Evolutionary conservation across 37 sponge, comb jelly and placozoan species (phyloP).

Genomic region (Halichondria panicea): DNA sequence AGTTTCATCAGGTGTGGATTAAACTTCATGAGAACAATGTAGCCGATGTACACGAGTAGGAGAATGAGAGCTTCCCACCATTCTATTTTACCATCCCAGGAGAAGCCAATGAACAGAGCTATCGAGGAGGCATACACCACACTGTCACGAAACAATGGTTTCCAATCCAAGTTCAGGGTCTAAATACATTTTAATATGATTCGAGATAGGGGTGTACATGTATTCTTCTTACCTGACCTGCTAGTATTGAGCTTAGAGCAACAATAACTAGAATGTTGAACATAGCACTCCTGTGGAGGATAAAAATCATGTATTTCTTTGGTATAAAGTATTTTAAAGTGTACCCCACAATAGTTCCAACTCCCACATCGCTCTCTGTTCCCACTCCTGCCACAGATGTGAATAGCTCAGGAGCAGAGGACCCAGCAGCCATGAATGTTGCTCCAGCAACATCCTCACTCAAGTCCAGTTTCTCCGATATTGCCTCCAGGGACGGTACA

Average conservation of each 20-base stretch:
- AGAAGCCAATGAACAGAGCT: conserved; percentile 61
- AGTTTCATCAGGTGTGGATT: conserved; percentile 40
- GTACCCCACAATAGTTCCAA: conserved; percentile 90
- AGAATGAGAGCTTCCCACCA: conserved; percentile 73
- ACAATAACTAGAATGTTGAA: conserved; percentile 88
- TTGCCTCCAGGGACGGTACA: conserved; percentile 89
- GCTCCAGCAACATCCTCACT: conserved; percentile 95
- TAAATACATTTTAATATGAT: background rate
- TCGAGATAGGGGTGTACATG: background rate
- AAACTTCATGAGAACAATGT: conserved; percentile 76
- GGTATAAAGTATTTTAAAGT: background rate
- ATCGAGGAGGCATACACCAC: conserved; percentile 80
- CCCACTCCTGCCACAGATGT: conserved; percentile 84
- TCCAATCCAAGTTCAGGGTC: conserved; percentile 71
- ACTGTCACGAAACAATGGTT: conserved; percentile 68
- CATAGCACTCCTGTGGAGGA: conserved; percentile 73
- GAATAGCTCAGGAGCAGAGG: conserved; percentile 88
- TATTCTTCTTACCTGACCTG: conserved; percentile 47
- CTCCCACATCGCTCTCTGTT: conserved; percentile 76
- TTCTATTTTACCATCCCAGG: conserved; percentile 75
- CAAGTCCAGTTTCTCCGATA: conserved; percentile 80
- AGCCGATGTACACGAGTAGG: conserved; percentile 62
- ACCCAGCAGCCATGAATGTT: conserved; percentile 97
- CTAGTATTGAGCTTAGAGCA: conserved; percentile 59
- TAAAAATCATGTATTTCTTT: too few species aligned